Evolutionary conservation across 1,140 invertebrate species (phyloP), one percentile per base, ranked within the genome.

Genomic region (Atopsyche davidsoni): DNA sequence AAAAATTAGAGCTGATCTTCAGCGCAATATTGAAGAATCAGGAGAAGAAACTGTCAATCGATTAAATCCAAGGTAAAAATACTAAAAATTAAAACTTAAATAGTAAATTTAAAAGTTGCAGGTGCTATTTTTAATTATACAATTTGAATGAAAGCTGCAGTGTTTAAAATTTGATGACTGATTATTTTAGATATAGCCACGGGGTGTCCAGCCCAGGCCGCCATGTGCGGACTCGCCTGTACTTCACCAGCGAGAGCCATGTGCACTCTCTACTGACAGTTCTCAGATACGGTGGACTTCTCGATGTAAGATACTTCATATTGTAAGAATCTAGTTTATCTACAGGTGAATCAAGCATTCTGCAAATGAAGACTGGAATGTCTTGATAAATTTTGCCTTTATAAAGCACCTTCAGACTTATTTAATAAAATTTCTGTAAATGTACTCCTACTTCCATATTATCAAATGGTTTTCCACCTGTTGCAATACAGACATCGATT

Each of bases 211-310:
- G 94, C 67, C 96, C 96, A 38, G 92, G 96, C 39, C 77, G 97
- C 39, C 96, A 98, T 75, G 97, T 99, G 3, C 76, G 96, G 22
- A 98, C 96, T 1, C 79, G 97, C 10, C 75, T 99, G 2, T 99
- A 99, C 70, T 99, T 99, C 66, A 99, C 97, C 3, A 98, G 93
- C 68, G 97, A 99, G 75, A 96, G 92, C 67, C 97, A 99, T 73
- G 93, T 99, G 48, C 97, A 99, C 73, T 98, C 96, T 4, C 72
- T 99, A 44, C 78, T 99, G 35, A 98, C 94, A 7, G 91, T 98
- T 43, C 77, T 99, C 21, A 80, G 95, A 54, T 97, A 91, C 67
- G 96, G 96, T 24, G 92, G 89, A 22, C 73, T 99, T 36, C 77
- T 94, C 14, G 87, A 95, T 72, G 90, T 92, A 66, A 77, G 78